Base-by-base conservation (phyloP, 2,113 vertebrate species). In the Anseranas semipalmata region DNA sequence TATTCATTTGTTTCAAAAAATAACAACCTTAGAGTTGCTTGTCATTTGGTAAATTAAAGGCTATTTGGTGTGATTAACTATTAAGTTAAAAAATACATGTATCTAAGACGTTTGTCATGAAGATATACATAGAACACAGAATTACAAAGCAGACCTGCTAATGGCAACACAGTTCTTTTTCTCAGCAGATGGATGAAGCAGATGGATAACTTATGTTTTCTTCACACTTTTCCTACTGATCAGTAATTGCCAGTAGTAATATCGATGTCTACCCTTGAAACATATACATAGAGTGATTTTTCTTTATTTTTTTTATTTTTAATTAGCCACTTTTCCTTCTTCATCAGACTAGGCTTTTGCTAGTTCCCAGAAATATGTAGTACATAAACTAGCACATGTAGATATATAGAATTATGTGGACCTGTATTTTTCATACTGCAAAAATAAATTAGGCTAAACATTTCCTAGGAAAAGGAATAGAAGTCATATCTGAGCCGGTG, bases 121-220 rank as follows among this genome's bases (percentile, higher is more conserved):
- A 72, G 58, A 79, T 30, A 7, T 37, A 53, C 21, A 32, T 17
- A 65, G 39, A 78, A 73, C 13, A 70, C 5, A 32, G 46, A 79
- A 60, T 27, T 84, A 17, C 10, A 52, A 37, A 80, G 59, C 21
- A 77, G 37, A 28, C 5, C 14, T 91, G 48, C 10, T 76, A 59
- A 76, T 65, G 41, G 15, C 39, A 89, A 56, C 10, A 12, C 14
- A 63, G 22, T 25, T 81, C 13, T 43, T 89, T 87, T 81, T 89
- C 74, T 73, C 18, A 67, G 48, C 80, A 89, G 87, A 96, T 82
- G 77, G 74, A 37, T 70, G 67, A 82, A 85, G 13, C 84, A 89
- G 78, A 96, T 87, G 74, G 85, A 90, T 66, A 71, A 80, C 6
- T 70, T 72, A 6, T 94, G 62, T 94, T 96, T 94, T 93, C 89